Evolutionary conservation across 2,797 vertebrate genomes (phyloP).

Genomic region (Tachyglossus aculeatus): DNA sequence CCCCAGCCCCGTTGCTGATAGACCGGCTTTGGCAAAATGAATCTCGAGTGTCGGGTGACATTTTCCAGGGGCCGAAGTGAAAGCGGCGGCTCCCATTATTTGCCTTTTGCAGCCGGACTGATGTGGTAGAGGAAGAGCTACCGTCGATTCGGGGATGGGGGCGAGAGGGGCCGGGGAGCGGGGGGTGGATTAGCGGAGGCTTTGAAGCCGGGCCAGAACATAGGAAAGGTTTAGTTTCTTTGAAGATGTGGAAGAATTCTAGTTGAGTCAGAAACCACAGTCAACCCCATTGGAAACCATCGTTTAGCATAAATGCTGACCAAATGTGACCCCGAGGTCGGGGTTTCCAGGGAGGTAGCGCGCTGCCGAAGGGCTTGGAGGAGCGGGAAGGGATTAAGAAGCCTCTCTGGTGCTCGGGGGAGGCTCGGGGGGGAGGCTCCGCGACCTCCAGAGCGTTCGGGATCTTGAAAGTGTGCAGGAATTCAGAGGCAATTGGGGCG

Average conservation of each 20-base stretch:
- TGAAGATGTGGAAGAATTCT: slow-evolving; percentile 49
- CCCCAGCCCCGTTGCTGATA: not conserved
- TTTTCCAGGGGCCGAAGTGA: not conserved
- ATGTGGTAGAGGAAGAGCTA: slow-evolving; percentile 8
- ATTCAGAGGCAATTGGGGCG: slow-evolving; percentile 25
- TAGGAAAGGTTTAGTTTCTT: slow-evolving; percentile 28
- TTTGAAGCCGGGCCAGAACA: slow-evolving; percentile 42
- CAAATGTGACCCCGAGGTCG: slow-evolving; percentile 30
- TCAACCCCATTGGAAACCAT: slow-evolving; percentile 26
- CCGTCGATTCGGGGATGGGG: slow-evolving; percentile 22
- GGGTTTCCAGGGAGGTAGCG: not conserved
- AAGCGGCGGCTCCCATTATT: slow-evolving; percentile 9
- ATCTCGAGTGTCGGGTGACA: not conserved
- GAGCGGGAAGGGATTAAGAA: not conserved
- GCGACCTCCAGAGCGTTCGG: slow-evolving; percentile 21
- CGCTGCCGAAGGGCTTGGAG: not conserved
- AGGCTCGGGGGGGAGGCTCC: slow-evolving; percentile 7
- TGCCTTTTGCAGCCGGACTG: not conserved
- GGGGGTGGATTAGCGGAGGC: not conserved
- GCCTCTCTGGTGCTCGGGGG: not conserved
- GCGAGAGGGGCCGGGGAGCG: slow-evolving; percentile 18
- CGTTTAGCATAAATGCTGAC: slow-evolving; percentile 31
- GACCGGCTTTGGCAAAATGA: not conserved
- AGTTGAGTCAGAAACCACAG: slow-evolving; percentile 43
- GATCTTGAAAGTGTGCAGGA: slow-evolving; percentile 6